These are phyloP conservation scores for Gnathonemus longibarbis DNA, from an alignment of 2,113 vertebrate genomes.

Conservation along the genomic window DNA sequence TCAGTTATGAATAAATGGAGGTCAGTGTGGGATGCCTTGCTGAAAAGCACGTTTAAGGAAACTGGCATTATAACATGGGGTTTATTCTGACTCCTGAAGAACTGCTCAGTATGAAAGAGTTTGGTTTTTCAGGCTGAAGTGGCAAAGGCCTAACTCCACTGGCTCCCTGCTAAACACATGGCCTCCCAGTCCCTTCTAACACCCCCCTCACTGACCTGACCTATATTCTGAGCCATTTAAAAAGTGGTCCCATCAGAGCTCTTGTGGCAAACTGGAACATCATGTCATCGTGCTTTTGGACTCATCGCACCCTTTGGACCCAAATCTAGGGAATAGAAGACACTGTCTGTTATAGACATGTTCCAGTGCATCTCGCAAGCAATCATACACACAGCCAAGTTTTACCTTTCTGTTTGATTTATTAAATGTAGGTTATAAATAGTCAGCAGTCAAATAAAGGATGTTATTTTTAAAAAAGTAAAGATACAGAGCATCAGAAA, in stretches of 20 bases:
- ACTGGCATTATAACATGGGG: not conserved
- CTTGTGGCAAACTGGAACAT: not conserved
- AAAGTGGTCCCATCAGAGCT: conserved; percentile 7
- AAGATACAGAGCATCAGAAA: conserved; percentile 52
- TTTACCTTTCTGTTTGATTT: conserved; percentile 43
- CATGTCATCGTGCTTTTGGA: not conserved
- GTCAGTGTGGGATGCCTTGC: not conserved
- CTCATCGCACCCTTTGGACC: not conserved
- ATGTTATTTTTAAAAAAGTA: conserved; percentile 42
- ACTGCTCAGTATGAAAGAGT: not conserved
- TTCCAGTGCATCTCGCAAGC: not conserved
- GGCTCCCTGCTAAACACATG: not conserved
- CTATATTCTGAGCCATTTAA: not conserved
- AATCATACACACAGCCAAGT: not conserved
- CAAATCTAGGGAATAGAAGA: not conserved
- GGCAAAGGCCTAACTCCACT: not conserved
- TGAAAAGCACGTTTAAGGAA: not conserved
- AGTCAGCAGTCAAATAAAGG: conserved; percentile 53
- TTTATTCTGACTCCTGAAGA: not conserved
- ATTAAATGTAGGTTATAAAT: conserved; percentile 61
- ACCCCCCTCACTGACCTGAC: not conserved
- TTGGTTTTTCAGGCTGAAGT: not conserved
- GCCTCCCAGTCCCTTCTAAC: not conserved
- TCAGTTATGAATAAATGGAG: not conserved
- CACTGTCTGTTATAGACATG: not conserved